These are phyloP conservation scores for Discoglossus pictus DNA, from an alignment of 2,797 vertebrate genomes.

Conservation along the genomic window DNA sequence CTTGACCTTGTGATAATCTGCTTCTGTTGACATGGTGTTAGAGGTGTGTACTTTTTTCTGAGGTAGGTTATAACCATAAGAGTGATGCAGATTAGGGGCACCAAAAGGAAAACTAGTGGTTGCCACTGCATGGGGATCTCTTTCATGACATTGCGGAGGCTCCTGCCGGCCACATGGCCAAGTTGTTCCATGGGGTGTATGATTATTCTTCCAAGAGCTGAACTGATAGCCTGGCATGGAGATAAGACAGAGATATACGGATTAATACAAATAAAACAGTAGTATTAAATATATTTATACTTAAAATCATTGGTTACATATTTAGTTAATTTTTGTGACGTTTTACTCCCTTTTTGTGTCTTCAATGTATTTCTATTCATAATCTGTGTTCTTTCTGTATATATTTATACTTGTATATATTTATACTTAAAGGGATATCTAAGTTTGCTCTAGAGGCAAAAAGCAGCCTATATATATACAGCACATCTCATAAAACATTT, in stretches of 20 bases:
- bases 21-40: not conserved
- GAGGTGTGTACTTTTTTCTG: not conserved
- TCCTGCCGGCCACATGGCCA: conserved; percentile 14
- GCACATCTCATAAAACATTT: too few species aligned
- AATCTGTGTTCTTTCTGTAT: too few species aligned
- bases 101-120: conserved; percentile 12
- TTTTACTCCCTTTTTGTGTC: too few species aligned
- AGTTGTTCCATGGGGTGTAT: conserved; percentile 32
- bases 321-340: too few species aligned
- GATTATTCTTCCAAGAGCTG: conserved; percentile 22
- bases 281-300: too few species aligned
- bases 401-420: too few species aligned
- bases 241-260: not conserved
- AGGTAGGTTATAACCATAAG: not conserved
- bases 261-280: too few species aligned
- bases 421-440: too few species aligned
- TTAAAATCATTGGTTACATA: too few species aligned
- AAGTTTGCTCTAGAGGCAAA: too few species aligned
- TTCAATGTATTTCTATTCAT: too few species aligned
- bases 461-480: too few species aligned
- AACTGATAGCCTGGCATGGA: conserved; percentile 34
- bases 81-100: conserved; percentile 14
- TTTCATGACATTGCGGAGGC: conserved; percentile 42
- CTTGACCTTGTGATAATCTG: not conserved
- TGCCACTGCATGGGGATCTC: conserved; percentile 49